Conservation (phyloP, 2,797 vertebrate genomes). For the Harpagifer antarcticus region DNA sequence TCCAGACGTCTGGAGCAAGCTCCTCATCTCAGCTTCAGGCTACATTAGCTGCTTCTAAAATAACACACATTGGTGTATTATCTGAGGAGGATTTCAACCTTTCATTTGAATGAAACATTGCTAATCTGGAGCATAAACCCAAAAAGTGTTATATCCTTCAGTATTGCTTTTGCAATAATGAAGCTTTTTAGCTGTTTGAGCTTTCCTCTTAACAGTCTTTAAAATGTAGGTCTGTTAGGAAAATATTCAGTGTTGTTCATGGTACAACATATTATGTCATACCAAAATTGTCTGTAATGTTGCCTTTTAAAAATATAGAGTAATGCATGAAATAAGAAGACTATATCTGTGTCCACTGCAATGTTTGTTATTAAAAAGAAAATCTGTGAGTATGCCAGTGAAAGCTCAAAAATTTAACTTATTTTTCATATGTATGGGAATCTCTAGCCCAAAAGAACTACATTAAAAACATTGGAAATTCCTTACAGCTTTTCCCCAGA, state of each 20-base stretch:
- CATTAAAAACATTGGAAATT: constrained; percentile 4
- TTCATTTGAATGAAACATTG: not conserved
- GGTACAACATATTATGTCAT: not conserved
- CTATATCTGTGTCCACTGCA: not conserved
- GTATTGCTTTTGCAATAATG: not conserved
- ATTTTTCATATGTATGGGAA: constrained; percentile 16
- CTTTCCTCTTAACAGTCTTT: not conserved
- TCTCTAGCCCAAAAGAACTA: not conserved
- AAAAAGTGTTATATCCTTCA: not conserved
- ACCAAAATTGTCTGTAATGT: not conserved
- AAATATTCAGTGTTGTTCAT: not conserved
- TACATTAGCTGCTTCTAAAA: not conserved
- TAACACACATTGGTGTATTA: not conserved
- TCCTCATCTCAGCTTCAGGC: not conserved
- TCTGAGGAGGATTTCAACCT: not conserved
- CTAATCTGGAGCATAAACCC: not conserved
- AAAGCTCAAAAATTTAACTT: constrained; percentile 21
- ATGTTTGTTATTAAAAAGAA: no score
- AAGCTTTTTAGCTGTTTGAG: not conserved
- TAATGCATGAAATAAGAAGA: not conserved
- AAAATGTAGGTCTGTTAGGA: not conserved
- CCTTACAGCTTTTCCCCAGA: not conserved
- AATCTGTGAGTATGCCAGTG: not conserved
- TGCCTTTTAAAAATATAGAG: not conserved
- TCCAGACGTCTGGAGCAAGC: not conserved